Base-by-base conservation (phyloP, 2,888 invertebrate genomes). In the Drosophila ustulata region DNA sequence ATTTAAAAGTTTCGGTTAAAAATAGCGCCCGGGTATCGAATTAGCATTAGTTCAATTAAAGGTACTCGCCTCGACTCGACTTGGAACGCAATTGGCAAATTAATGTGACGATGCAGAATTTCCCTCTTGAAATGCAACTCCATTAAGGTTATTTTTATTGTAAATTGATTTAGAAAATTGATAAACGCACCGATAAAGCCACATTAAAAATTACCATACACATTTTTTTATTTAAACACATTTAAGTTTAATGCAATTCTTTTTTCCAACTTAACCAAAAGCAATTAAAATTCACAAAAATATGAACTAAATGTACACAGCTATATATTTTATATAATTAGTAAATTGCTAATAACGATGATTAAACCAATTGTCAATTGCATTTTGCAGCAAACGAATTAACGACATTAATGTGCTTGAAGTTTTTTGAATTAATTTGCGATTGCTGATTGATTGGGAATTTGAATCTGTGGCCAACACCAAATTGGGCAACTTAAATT, bases 11-110 rank as follows among this genome's bases (percentile, higher is more conserved):
- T 65, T 65, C 26, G 37, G 37, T 26, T 68, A 18, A 59, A 73
- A 70, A 56, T 55, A 43, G 46, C 57, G 11, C 6, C 45, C 11
- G 43, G 11, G 45, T 55, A 58, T 65, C 34, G 61, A 55, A 65
- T 57, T 77, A 55, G 57, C 58, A 65, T 71, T 71, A 71, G 46
- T 45, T 13, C 39, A 73, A 64, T 77, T 58, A 71, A 73, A 71
- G 72, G 43, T 34, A 37, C 52, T 52, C 13, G 32, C 3, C 55
- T 26, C n/a, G 7, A 4, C 18, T 13, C 4, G 3, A 13, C 13
- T 53, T 41, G 5, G 3, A 11, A 26, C n/a, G n/a, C n/a, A n/a
- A n/a, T n/a, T n/a, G n/a, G n/a, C 30, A 9, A 50, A 32, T 63
- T 13, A 25, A 46, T 9, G 37, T 18, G 39, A 39, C n/a, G 4